Base-by-base conservation (phyloP, 2,113 vertebrate species). In the Beaufortia kweichowensis region DNA sequence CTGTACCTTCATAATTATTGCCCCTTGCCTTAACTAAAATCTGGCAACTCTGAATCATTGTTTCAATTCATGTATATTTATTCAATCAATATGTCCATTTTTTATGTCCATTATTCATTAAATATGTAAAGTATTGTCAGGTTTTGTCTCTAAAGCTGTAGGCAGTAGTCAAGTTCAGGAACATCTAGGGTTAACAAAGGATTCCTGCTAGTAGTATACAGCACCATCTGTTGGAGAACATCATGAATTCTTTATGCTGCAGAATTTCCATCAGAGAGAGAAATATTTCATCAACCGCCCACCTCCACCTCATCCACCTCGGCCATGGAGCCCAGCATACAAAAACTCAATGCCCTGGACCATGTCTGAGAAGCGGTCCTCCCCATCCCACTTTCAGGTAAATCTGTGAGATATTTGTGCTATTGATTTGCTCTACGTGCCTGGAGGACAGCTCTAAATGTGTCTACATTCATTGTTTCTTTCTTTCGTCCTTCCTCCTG, bases 361-460 rank as follows among this genome's bases (percentile, higher is more conserved):
- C 59, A 88, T 83, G 61, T 85, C 90, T 3, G 93, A 94, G 70
- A 91, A 93, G 73, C 92, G 93, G 88, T 89, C 84, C 73, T 90
- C 88, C 65, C 84, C 89, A 79, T 88, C 90, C 78, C 91, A 93
- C 64, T 92, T 93, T 88, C 95, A 94, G 91, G 94, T 95, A 61
- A 6, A 29, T 23, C 23, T 82, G 11, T 17, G 24, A 4, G 31
- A 15, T 55, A 28, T 64, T 50, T 59, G 60, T 63, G 23, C 31
- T 41, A 15, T 19, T n/a, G 17, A 69, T 69, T 70, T 35, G 35
- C n/a, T 56, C 4, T 71, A 57, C 23, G 39, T 26, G n/a, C 29
- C 29, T 21, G 29, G 12, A 69, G 31, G 48, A 26, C 15, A 65
- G 39, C 39, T 50, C 0, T 50, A n/a, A 2, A n/a, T 46, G 15